A percentile compares a stretch with the other conserved stretches of the same genome.
These are phyloP conservation scores for Dioctria linearis DNA, from an alignment of 2,888 invertebrate species.

Conservation along the genomic window DNA sequence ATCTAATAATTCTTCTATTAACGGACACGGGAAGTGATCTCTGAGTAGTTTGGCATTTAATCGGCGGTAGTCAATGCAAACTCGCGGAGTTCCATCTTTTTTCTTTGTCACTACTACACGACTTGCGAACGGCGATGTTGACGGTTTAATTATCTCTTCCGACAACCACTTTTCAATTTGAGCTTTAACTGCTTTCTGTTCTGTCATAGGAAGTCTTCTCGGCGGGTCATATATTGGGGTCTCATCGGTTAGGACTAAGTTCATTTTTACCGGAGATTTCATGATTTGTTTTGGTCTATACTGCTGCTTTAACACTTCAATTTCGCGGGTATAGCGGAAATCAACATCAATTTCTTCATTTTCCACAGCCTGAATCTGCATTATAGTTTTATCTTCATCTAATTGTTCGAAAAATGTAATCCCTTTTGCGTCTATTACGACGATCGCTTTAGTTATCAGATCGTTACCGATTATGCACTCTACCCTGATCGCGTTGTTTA, in stretches of 20 bases:
- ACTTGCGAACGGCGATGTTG: constrained; percentile 63
- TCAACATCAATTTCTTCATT: no score
- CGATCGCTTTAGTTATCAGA: no score
- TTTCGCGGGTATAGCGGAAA: no score
- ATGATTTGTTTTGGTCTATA: background rate
- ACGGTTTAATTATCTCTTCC: constrained; percentile 62
- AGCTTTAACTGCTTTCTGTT: constrained; percentile 61
- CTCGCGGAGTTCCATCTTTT: constrained; percentile 52
- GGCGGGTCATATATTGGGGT: constrained; percentile 61
- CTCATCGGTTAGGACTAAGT: constrained; percentile 63
- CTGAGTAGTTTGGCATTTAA: constrained; percentile 65
- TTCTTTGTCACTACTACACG: constrained; percentile 60
- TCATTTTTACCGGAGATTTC: constrained; percentile 41
- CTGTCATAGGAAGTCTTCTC: constrained; percentile 60
- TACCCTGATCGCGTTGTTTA: no score
- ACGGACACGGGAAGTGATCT: constrained; percentile 65
- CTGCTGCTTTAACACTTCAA: background rate
- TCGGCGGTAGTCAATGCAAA: constrained; percentile 67
- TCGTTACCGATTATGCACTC: no score
- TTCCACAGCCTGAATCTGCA: no score
- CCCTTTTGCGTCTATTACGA: no score
- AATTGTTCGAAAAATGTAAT: no score
- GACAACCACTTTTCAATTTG: constrained; percentile 63
- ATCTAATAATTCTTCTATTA: constrained; percentile 67
- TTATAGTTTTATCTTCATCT: no score